These are phyloP conservation scores for Gadopsis marmoratus DNA, from an alignment of 2,797 vertebrate genomes.

Conservation along the genomic window DNA sequence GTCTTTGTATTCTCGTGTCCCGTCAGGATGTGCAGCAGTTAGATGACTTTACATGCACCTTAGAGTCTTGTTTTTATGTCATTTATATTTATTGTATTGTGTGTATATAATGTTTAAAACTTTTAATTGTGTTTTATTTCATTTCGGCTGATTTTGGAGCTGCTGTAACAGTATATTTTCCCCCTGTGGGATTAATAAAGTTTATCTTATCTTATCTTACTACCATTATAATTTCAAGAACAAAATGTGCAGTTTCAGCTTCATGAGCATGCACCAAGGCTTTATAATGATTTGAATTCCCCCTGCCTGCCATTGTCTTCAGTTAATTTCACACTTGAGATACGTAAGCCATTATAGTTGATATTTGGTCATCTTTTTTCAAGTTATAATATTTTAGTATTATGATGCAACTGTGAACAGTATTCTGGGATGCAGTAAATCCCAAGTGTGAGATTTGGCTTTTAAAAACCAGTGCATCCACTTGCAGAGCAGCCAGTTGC, in stretches of 20 bases:
- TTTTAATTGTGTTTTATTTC: too few species aligned
- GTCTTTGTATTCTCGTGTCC: too few species aligned
- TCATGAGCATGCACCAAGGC: background rate
- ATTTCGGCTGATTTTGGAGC: too few species aligned
- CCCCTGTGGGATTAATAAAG: too few species aligned
- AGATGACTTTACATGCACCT: too few species aligned
- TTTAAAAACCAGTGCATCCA: too few species aligned
- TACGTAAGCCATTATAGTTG: background rate
- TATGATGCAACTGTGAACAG: background rate
- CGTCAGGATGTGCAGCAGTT: too few species aligned
- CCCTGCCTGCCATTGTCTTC: background rate
- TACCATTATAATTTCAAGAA: background rate
- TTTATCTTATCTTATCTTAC: too few species aligned
- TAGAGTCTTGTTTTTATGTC: too few species aligned
- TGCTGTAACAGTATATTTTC: too few species aligned
- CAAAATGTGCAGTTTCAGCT: background rate
- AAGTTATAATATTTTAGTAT: background rate
- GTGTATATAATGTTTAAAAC: too few species aligned
- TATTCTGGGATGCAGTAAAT: background rate
- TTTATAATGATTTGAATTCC: background rate
- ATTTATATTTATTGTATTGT: too few species aligned
- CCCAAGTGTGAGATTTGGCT: background rate
- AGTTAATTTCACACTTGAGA: background rate
- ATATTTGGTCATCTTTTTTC: background rate
- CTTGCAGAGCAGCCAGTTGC: background rate